Base-by-base conservation (phyloP, 1,140 invertebrate species). In the Atta colombica region DNA sequence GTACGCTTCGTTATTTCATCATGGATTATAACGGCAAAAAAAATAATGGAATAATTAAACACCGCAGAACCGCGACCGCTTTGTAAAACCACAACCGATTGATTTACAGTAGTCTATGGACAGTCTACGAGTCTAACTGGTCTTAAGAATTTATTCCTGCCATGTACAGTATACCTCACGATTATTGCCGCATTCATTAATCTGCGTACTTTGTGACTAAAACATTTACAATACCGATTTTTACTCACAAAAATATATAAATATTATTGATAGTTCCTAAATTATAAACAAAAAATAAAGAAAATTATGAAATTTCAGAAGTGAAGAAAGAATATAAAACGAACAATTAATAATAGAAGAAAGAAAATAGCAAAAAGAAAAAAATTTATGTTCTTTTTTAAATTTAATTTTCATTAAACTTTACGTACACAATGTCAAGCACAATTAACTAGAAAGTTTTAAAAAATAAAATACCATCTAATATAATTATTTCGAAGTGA, bases 21-120 rank as follows among this genome's bases (percentile, higher is more conserved):
- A 90, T 80, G 89, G 72, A 90, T 86, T 72, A 77, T 72, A 77
- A 63, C 86, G 58, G 86, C 69, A 74, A 65, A 88, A 77, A 51
- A 87, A 92, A 92, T 92, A 92, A 92, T 92, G 87, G 90, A 91
- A 90, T 92, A 92, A 92, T 92, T 92, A 92, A 91, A 92, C 86
- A 84, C 65, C 90, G 87, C 85, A 91, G 71, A 84, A 77, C 86
- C 81, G 69, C 86, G 80, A 75, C 85, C 90, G 90, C 90, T 88
- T 91, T 85, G 85, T 85, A 91, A 87, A 90, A 86, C 80, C 80
- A 25, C 77, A 31, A 75, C 58, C 87, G 90, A 91, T 91, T 91
- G 89, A 91, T 91, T 91, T 91, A 91, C 89, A 91, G 81, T 91
- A 85, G 80, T 55, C 74, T 35, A 61, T 68, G 45, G 66, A 77